Percentiles rank a stretch among this genome's conserved stretches.
Conservation (phyloP, 2,113 vertebrate species). For the Alethe diademata region DNA sequence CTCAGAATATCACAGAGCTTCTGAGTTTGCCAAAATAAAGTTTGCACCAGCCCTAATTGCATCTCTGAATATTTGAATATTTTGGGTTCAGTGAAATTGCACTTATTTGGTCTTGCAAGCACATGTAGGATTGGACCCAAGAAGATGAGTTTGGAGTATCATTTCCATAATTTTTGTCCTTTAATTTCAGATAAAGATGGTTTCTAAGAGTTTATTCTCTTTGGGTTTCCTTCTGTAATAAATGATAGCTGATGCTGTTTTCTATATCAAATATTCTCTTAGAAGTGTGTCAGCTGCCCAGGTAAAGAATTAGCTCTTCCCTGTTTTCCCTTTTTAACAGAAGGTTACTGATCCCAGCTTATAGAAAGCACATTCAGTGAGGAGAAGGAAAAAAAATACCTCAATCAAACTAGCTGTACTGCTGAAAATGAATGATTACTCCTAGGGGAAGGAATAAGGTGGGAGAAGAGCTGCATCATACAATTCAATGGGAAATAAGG, state of each 20-base stretch:
- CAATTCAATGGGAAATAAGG: not conserved
- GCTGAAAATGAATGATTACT: conserved; percentile 31
- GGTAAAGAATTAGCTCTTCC: not conserved
- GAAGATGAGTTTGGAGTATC: not conserved
- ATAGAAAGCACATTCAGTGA: not conserved
- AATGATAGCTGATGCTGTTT: not conserved
- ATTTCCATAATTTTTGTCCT: not conserved
- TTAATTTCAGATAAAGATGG: not conserved
- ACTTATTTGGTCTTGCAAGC: not conserved
- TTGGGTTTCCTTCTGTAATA: not conserved
- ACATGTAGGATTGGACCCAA: accelerated
- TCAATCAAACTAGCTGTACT: not conserved
- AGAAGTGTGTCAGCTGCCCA: not conserved
- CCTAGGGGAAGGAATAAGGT: not conserved
- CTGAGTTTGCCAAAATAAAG: not conserved
- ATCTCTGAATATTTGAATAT: not conserved
- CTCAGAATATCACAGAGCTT: not conserved
- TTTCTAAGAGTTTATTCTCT: not conserved
- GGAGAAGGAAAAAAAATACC: not conserved
- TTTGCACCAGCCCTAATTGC: not conserved
- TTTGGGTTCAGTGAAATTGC: not conserved
- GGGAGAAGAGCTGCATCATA: not conserved
- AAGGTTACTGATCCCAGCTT: not conserved
- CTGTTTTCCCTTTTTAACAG: not conserved
- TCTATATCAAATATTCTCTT: not conserved